phyloP scores from a whole-genome alignment of 2,797 vertebrate species.

The Vireo griseus region DNA sequence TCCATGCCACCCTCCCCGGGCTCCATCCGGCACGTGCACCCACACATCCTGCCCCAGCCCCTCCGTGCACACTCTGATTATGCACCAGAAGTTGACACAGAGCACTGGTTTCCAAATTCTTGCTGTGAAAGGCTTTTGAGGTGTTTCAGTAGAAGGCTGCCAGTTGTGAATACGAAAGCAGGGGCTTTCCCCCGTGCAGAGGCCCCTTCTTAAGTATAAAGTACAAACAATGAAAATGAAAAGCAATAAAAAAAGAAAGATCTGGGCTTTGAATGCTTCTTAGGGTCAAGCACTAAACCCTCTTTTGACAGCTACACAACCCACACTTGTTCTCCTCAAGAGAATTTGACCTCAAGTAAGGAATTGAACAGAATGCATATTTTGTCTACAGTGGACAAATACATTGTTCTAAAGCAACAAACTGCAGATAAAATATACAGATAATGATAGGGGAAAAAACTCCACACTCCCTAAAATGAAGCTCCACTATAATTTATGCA shows the following conservation, averaged over 20 bases:
- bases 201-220: conserved; percentile 66
- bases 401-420: conserved; percentile 2
- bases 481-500: not conserved
- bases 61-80: not conserved
- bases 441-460: not conserved
- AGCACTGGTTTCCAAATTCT: conserved; percentile 21
- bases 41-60: not conserved
- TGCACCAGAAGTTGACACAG: not conserved
- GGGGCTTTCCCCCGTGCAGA: not conserved
- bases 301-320: conserved; percentile 79
- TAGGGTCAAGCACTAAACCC: conserved; percentile 79
- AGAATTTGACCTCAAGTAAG: conserved; percentile 74
- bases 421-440: conserved; percentile 15
- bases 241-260: conserved; percentile 76
- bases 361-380: not conserved
- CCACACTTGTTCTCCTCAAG: conserved; percentile 81
- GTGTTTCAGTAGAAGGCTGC: conserved; percentile 2
- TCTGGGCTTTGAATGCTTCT: conserved; percentile 79
- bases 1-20: not conserved
- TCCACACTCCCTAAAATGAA: not conserved
- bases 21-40: not conserved
- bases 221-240: conserved; percentile 76
- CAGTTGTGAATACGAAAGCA: conserved; percentile 12
- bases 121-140: not conserved
- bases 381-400: conserved; percentile 18